A percentile compares a stretch with the other conserved stretches of the same genome.
phyloP scores from a whole-genome alignment of 2,113 vertebrate species.

The Ciconia maguari region DNA sequence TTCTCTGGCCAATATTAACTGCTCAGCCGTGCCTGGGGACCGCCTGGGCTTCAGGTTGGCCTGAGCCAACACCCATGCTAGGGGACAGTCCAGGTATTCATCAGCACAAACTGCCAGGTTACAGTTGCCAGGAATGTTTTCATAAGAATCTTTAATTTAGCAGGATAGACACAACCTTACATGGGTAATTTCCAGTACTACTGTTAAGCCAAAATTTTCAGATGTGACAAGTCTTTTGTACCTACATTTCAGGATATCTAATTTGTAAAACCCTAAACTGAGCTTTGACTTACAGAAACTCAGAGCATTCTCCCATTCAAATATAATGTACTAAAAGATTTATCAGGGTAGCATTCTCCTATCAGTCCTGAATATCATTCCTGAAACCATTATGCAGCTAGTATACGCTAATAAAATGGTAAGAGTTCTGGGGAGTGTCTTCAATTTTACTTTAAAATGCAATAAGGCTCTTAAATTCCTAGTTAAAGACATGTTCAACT shows the following conservation, averaged over 20 bases:
- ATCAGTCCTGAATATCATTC: neutral
- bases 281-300: neutral
- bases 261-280: neutral
- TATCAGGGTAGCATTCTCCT: neutral
- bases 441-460: neutral
- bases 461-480: neutral
- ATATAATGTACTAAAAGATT: neutral
- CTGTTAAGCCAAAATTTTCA: neutral
- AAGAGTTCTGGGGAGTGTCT: neutral
- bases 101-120: neutral
- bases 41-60: neutral
- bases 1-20: rapidly evolving
- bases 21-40: neutral
- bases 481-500: neutral
- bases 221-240: neutral
- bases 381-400: neutral
- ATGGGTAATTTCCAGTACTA: neutral
- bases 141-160: neutral
- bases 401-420: neutral
- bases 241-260: neutral
- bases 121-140: neutral
- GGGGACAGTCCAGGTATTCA: neutral
- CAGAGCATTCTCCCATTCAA: neutral
- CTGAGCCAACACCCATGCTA: neutral
- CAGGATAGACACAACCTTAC: neutral